Evolutionary conservation across 2,113 vertebrate species (phyloP).

Genomic region (Pelvicachromis taeniatus): DNA sequence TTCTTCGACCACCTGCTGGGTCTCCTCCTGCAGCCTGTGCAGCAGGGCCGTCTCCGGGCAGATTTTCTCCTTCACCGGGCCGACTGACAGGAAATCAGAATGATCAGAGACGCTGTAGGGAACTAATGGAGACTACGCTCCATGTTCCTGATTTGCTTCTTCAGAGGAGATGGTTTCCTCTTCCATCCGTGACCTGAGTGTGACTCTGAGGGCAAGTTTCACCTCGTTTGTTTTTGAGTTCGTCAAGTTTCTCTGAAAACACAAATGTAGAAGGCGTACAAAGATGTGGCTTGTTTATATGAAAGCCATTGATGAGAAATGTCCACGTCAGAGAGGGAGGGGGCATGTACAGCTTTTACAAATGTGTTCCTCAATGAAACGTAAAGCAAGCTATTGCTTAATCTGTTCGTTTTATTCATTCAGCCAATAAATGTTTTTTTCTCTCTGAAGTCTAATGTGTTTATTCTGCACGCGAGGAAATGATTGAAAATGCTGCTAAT

Average conservation of each 20-base stretch:
- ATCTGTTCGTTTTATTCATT: background rate
- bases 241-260: background rate
- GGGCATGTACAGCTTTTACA: background rate
- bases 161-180: background rate
- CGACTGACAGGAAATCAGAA: background rate
- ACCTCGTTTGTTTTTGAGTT: background rate
- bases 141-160: background rate
- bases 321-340: background rate
- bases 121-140: background rate
- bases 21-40: background rate
- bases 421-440: slow-evolving; percentile 51
- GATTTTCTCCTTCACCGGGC: background rate
- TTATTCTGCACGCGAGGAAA: background rate
- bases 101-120: background rate
- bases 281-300: background rate
- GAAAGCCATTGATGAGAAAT: background rate
- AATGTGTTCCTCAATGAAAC: background rate
- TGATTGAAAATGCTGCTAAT: background rate
- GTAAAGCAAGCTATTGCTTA: background rate
- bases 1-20: background rate
- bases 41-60: background rate
- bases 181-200: background rate
- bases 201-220: background rate
- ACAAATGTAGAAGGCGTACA: background rate
- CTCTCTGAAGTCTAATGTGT: background rate